A percentile compares a stretch with the other conserved stretches of the same genome.
Evolutionary conservation across 2,888 invertebrate species (phyloP).

Genomic region (Luperina testacea): DNA sequence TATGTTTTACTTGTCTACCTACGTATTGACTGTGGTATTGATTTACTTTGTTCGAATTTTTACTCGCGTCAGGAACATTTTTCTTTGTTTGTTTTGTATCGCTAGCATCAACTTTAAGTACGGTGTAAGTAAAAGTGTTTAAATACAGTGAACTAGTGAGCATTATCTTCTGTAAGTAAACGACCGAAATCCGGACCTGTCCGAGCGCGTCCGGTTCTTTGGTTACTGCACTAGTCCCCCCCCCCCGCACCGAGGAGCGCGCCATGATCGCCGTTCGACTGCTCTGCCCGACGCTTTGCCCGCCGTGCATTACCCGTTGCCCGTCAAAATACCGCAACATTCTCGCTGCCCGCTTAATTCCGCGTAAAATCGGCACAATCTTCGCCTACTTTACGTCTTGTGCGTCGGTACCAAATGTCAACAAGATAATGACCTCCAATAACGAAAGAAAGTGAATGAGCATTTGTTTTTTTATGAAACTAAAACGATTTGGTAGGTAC

Average conservation of each 20-base stretch:
- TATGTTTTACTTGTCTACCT: slow-evolving; percentile 17
- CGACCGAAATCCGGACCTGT: slow-evolving; percentile 62
- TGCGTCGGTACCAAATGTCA: slow-evolving; percentile 57
- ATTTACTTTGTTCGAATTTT: slow-evolving; percentile 36
- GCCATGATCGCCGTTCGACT: slow-evolving; percentile 51
- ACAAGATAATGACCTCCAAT: slow-evolving; percentile 66
- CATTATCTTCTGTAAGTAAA: slow-evolving; percentile 55
- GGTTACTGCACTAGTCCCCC: slow-evolving; percentile 59
- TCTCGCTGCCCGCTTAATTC: slow-evolving; percentile 56
- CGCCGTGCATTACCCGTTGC: slow-evolving; percentile 56
- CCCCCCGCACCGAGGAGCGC: slow-evolving; percentile 32
- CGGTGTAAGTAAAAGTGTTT: slow-evolving; percentile 55
- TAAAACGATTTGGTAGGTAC: slow-evolving; percentile 41
- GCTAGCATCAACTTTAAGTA: slow-evolving; percentile 11
- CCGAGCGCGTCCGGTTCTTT: slow-evolving; percentile 61
- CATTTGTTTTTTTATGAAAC: slow-evolving; percentile 48
- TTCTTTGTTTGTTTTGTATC: slow-evolving; percentile 5
- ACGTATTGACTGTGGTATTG: no score
- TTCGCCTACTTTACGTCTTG: slow-evolving; percentile 49
- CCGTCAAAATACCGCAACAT: slow-evolving; percentile 65
- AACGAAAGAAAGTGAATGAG: slow-evolving; percentile 62
- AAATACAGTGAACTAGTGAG: slow-evolving; percentile 44
- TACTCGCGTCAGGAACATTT: slow-evolving; percentile 6
- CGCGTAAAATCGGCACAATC: slow-evolving; percentile 55
- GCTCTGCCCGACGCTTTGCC: slow-evolving; percentile 42